Evolutionary conservation across 1,140 invertebrate species (phyloP).

Genomic region (Eciton burchellii): DNA sequence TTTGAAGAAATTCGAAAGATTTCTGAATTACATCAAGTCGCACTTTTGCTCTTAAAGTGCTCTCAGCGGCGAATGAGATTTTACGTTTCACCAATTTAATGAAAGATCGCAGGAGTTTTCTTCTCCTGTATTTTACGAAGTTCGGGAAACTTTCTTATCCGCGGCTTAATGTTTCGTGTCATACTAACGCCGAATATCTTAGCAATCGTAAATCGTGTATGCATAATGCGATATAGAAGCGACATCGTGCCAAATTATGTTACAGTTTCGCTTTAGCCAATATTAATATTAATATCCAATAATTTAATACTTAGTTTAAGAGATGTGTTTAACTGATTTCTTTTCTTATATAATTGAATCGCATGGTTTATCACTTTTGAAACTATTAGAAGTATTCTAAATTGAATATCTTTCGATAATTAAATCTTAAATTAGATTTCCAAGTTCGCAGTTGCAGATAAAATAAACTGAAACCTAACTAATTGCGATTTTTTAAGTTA

Average conservation of each 20-base stretch:
- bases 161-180: background rate
- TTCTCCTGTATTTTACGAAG: slow-evolving; percentile 19
- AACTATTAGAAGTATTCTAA: background rate
- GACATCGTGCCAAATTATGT: too few relatives aligned
- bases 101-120: slow-evolving; percentile 12
- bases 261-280: background rate
- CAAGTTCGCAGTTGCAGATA: background rate
- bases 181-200: background rate
- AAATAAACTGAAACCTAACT: background rate
- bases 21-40: background rate
- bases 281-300: background rate
- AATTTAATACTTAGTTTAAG: slow-evolving; percentile 12
- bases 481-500: slow-evolving; percentile 9
- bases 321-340: background rate
- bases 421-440: background rate
- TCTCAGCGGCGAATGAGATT: slow-evolving; percentile 17
- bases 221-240: background rate
- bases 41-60: background rate
- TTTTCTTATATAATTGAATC: background rate
- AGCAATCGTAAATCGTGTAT: slow-evolving; percentile 4
- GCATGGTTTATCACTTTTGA: background rate
- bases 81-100: slow-evolving; percentile 16
- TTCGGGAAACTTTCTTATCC: slow-evolving; percentile 26
- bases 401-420: background rate
- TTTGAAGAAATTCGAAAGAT: background rate